Evolutionary conservation across 2,888 invertebrate genomes (phyloP).

Genomic region (Netelia fuscicornis): DNA sequence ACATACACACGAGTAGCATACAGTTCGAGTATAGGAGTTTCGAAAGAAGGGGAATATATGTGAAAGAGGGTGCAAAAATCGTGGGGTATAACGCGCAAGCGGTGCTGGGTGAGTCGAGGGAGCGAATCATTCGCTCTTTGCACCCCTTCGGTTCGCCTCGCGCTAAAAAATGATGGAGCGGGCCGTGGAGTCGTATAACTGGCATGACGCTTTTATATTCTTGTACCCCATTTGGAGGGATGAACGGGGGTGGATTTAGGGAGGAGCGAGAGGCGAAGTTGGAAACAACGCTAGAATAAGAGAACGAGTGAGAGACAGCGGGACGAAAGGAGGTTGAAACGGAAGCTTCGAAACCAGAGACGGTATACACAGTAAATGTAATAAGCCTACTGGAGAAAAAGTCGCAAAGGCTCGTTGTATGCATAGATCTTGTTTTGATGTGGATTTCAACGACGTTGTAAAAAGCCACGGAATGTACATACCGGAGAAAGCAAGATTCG

Average conservation of each 20-base stretch:
- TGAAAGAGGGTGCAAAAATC: constrained; percentile 63
- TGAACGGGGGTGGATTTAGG: no score
- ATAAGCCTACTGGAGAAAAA: constrained; percentile 22
- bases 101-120: constrained; percentile 57
- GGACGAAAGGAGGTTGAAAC: constrained; percentile 11
- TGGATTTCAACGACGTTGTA: constrained; percentile 11
- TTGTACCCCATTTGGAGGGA: not conserved
- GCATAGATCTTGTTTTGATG: not conserved
- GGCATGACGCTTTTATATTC: constrained; percentile 42
- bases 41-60: constrained; percentile 56
- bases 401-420: not conserved
- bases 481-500: constrained; percentile 8
- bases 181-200: constrained; percentile 34
- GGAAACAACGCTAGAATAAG: not conserved
- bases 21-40: constrained; percentile 35
- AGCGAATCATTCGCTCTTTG: constrained; percentile 48
- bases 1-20: constrained; percentile 19
- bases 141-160: constrained; percentile 32
- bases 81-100: constrained; percentile 62
- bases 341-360: not conserved
- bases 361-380: constrained; percentile 11
- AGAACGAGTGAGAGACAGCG: not conserved
- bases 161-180: constrained; percentile 28
- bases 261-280: constrained; percentile 10
- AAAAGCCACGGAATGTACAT: constrained; percentile 10